phyloP scores from a whole-genome alignment of 2,113 vertebrate genomes.

The Platysteira castanea region DNA sequence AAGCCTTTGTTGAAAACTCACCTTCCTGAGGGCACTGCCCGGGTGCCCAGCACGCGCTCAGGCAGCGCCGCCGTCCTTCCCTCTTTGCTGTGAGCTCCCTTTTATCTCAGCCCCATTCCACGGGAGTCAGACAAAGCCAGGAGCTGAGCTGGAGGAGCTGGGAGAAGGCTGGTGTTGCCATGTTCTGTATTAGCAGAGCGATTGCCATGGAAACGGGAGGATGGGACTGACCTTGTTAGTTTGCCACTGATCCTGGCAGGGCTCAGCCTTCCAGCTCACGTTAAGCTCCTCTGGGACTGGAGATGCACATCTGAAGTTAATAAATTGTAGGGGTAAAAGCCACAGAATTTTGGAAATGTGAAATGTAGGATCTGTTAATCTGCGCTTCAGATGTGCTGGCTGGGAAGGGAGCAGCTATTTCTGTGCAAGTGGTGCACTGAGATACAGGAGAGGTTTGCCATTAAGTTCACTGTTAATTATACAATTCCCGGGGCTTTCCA shows the following conservation, averaged over 20 bases:
- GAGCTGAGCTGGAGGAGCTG: background rate
- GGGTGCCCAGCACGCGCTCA: rapidly evolving
- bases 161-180: slow-evolving; percentile 1
- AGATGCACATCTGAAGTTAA: slow-evolving; percentile 1
- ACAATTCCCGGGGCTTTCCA: background rate
- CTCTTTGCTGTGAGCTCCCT: background rate
- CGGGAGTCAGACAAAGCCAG: background rate
- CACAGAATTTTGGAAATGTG: background rate
- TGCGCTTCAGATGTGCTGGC: background rate
- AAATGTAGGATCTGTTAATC: background rate
- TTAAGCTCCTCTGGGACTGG: background rate
- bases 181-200: background rate
- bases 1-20: background rate
- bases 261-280: background rate
- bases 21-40: background rate
- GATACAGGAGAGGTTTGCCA: background rate
- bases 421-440: background rate
- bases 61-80: background rate
- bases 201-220: slow-evolving; percentile 56
- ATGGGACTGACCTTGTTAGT: slow-evolving; percentile 36
- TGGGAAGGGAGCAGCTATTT: background rate
- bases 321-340: background rate
- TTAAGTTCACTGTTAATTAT: background rate
- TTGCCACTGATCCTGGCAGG: slow-evolving; percentile 27
- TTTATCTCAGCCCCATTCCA: background rate